Evolutionary conservation across 2,888 invertebrate genomes (phyloP).

Genomic region (Geophilus truncorum): DNA sequence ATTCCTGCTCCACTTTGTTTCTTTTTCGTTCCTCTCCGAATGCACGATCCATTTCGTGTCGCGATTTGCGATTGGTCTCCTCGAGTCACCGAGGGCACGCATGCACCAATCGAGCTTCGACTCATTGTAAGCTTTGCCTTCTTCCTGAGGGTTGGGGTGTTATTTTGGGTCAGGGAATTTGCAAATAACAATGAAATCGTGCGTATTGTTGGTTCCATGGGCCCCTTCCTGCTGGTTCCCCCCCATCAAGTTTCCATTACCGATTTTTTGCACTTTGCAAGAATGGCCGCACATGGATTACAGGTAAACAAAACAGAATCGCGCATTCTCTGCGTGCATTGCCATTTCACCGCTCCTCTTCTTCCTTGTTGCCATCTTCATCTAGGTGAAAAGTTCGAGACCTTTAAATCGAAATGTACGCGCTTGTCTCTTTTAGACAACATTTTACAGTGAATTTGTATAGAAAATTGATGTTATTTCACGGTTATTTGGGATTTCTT

Average conservation of each 20-base stretch:
- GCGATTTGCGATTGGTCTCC: neutral
- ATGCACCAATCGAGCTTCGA: neutral
- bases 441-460: neutral
- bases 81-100: neutral
- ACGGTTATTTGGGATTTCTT: neutral
- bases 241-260: neutral
- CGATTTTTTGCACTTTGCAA: neutral
- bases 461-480: too few species aligned
- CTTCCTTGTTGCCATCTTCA: neutral
- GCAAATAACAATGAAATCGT: slow-evolving; percentile 1
- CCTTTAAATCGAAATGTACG: neutral
- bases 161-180: neutral
- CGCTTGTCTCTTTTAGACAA: neutral
- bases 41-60: neutral
- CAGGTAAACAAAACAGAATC: neutral
- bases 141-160: neutral
- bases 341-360: neutral
- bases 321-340: neutral
- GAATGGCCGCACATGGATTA: neutral
- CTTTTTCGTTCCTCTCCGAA: neutral
- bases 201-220: neutral
- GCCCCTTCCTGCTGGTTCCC: neutral
- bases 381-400: neutral
- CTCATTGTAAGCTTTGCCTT: neutral
- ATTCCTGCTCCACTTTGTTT: neutral